Percentiles rank a stretch among this genome's conserved stretches.
Conservation (phyloP, 2,113 vertebrate genomes). For the Delphinus delphis region DNA sequence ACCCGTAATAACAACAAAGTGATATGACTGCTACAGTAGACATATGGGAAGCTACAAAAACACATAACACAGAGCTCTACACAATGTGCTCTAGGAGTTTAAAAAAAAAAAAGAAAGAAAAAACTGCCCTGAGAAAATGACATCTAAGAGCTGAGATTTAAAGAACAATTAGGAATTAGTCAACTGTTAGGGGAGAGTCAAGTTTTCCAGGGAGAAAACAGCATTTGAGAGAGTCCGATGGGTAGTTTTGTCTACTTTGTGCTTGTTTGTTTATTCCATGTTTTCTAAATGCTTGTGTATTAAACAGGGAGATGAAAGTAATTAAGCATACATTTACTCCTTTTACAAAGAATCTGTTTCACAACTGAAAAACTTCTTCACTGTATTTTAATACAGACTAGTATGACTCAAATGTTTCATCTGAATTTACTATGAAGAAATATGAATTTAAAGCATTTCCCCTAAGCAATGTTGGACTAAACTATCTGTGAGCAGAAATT, state of each 20-base stretch:
- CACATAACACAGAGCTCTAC: background rate
- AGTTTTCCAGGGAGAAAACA: background rate
- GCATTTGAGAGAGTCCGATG: background rate
- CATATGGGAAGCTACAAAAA: background rate
- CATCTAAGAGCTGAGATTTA: background rate
- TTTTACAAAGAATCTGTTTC: background rate
- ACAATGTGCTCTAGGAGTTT: background rate
- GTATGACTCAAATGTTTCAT: background rate
- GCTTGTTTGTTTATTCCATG: background rate
- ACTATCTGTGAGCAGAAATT: background rate
- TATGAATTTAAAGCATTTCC: background rate
- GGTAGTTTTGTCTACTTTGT: background rate
- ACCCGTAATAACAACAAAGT: background rate
- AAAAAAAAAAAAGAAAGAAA: background rate
- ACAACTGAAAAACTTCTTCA: background rate
- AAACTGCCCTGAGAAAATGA: background rate
- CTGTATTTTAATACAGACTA: slow-evolving; percentile 10
- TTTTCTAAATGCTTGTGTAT: background rate
- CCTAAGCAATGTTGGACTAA: background rate
- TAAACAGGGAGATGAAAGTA: background rate
- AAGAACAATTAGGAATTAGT: background rate
- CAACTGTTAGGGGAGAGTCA: background rate
- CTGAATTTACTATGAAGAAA: background rate
- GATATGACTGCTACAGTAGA: background rate
- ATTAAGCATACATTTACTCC: background rate